Evolutionary conservation across 2,797 vertebrate species (phyloP).

Genomic region (Gila robusta): DNA sequence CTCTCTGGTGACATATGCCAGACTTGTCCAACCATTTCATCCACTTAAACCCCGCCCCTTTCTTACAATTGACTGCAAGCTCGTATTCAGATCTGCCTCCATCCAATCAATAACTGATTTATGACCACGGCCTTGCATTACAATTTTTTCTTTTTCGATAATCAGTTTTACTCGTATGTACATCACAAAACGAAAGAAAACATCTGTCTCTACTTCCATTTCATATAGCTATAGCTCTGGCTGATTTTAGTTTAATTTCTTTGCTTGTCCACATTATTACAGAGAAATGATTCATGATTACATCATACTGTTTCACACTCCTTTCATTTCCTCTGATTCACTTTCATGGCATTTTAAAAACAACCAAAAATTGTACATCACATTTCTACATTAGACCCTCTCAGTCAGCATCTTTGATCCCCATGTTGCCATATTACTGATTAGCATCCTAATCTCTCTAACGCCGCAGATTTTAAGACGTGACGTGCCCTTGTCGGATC

Average conservation of each 20-base stretch:
- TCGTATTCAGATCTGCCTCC: not conserved
- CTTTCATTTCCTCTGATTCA: not conserved
- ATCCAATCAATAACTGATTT: not conserved
- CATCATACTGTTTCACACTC: not conserved
- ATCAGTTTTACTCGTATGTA: not conserved
- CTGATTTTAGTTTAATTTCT: not conserved
- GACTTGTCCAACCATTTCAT: not conserved
- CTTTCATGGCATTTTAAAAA: not conserved
- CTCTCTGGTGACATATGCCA: not conserved
- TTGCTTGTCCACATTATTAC: not conserved
- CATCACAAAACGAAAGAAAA: not conserved
- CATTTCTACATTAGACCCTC: not conserved
- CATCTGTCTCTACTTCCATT: not conserved
- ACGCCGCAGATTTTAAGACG: slow-evolving; percentile 58
- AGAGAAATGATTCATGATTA: not conserved
- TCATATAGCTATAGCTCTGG: not conserved
- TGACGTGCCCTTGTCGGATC: slow-evolving; percentile 76
- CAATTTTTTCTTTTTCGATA: not conserved
- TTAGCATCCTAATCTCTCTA: not conserved
- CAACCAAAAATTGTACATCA: not conserved
- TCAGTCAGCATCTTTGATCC: not conserved
- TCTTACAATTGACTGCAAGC: not conserved
- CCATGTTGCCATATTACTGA: not conserved
- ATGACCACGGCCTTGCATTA: not conserved
- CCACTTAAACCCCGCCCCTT: not conserved